Evolutionary conservation across 2,888 invertebrate species (phyloP), one percentile per base, ranked within the genome.

Genomic region (Caenorhabditis uteleia): DNA sequence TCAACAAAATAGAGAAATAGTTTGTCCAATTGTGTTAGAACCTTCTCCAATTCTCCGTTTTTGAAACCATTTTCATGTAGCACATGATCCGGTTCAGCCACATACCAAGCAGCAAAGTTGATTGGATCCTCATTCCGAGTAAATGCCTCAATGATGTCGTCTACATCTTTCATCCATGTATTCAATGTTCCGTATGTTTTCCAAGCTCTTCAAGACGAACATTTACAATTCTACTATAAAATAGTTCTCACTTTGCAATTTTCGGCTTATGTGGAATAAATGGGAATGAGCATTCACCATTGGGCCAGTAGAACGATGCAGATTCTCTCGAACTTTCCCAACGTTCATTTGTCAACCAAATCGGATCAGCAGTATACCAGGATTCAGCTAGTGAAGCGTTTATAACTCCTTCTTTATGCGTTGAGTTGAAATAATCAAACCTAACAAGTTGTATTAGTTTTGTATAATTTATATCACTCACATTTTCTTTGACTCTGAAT

Each of bases 91-190:
- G 85, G 85, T 55, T 85, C 82, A 33, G 82, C 75, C 48, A 83
- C 83, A 70, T 85, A 85, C 75, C 84, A 66, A n/a, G 84, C 68
- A 3, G 83, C 84, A 33, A 85, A 77, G 69, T 85, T 85, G 2
- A 84, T 82, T 3, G 84, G 84, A 51, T 78, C 74, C 4, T 34
- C 39, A 4, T 62, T 59, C 2, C 62, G 39, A 14, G 53, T 58
- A 36, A 77, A 73, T 21, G 54, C 51, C 10, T 75, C 68, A 18
- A 83, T 68, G 1, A 82, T 75, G 0, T 76, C 75, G 29, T 83
- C 82, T 2, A 82, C 75, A 16, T 84, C 70, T 2, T 60, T 27
- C 44, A 73, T 65, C 70, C 82, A 84, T 2, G 76, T 48, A 16
- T 77, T 56, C 7, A 71, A 47, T 39, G 75, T 49, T 2, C 73